phyloP scores from a whole-genome alignment of 2,888 invertebrate genomes.

The Leucophenga montana region DNA sequence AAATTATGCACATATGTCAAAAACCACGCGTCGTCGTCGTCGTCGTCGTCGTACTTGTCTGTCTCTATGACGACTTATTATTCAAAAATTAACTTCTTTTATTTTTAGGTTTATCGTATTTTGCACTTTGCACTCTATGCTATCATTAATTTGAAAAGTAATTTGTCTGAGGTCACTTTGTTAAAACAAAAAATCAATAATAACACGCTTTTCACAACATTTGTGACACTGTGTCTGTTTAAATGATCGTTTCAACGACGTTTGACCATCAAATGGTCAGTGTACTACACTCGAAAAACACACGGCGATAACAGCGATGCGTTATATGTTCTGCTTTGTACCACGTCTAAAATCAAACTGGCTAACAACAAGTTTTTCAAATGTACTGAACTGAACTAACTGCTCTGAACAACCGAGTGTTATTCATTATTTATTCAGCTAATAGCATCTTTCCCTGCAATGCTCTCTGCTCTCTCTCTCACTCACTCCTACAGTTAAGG shows the following conservation, averaged over 20 bases:
- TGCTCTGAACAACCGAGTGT: no score
- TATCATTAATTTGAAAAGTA: background rate
- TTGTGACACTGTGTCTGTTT: constrained; percentile 19
- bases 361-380: background rate
- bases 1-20: no score
- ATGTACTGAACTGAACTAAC: no score
- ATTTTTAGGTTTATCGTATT: constrained; percentile 12
- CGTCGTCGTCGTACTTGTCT: no score
- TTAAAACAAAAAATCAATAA: background rate
- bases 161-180: background rate
- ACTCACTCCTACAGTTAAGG: no score
- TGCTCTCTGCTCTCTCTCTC: no score
- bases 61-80: background rate
- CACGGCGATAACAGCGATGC: background rate
- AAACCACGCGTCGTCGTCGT: no score
- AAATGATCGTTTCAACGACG: no score
- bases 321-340: background rate
- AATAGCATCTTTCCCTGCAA: no score
- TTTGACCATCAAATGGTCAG: no score
- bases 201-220: background rate
- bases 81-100: background rate
- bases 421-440: no score
- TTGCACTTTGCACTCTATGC: constrained; percentile 1
- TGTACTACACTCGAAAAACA: no score
- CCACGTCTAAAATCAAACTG: constrained; percentile 26